phyloP scores from a whole-genome alignment of 2,113 vertebrate species.

The Chaetodon trifascialis region DNA sequence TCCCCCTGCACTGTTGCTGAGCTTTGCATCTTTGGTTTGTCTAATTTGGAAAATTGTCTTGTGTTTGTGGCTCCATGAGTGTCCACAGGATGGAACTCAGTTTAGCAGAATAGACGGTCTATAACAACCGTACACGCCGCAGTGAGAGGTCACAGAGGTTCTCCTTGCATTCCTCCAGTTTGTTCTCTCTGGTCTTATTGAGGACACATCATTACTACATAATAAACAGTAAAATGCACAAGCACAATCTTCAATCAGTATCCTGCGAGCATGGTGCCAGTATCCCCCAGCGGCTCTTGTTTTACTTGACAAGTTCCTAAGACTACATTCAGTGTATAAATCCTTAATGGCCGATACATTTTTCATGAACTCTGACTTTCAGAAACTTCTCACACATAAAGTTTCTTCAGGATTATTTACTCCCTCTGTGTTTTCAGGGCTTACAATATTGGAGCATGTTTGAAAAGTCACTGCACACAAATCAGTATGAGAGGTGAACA shows the following conservation, averaged over 20 bases:
- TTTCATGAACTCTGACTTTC: conserved; percentile 1
- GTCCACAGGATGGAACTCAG: background rate
- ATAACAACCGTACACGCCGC: background rate
- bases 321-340: background rate
- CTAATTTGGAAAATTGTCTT: background rate
- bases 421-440: background rate
- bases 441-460: background rate
- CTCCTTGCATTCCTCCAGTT: background rate
- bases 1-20: conserved; percentile 35
- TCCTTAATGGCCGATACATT: background rate
- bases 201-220: background rate
- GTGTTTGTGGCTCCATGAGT: background rate
- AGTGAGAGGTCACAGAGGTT: background rate
- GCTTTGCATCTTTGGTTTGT: conserved; percentile 12
- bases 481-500: background rate
- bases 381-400: background rate
- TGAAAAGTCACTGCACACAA: background rate
- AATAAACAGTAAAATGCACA: background rate
- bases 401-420: background rate
- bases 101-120: background rate
- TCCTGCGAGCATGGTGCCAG: background rate
- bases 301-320: background rate
- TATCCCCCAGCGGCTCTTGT: background rate
- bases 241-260: background rate
- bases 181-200: background rate